Percentiles rank a stretch among this genome's conserved stretches.
These are phyloP conservation scores for Emys orbicularis DNA, from an alignment of 2,797 vertebrate genomes.

Conservation along the genomic window DNA sequence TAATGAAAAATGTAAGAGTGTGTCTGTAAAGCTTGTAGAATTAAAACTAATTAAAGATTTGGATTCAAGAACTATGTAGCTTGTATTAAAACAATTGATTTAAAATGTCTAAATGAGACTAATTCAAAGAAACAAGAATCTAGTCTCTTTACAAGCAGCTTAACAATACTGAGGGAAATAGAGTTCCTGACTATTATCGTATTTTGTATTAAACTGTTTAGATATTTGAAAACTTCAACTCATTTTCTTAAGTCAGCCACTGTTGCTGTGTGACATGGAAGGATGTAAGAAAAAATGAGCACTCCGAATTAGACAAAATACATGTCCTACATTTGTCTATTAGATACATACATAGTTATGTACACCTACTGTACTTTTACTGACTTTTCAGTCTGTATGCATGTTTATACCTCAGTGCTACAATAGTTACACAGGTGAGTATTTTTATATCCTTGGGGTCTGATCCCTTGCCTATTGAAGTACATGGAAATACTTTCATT, in stretches of 20 bases:
- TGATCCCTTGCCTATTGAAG: background rate
- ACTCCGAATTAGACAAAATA: background rate
- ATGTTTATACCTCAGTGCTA: background rate
- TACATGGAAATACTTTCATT: background rate
- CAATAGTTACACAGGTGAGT: background rate
- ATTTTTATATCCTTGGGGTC: background rate
- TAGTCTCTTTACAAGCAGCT: constrained; percentile 4
- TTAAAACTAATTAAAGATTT: constrained; percentile 57
- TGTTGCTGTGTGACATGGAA: background rate
- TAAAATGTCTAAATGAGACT: background rate
- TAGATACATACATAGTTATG: too few relatives aligned
- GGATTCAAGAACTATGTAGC: background rate
- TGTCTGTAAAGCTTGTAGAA: constrained; percentile 37
- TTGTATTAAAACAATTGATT: constrained; percentile 49
- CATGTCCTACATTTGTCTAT: background rate
- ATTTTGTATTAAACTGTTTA: background rate
- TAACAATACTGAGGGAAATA: constrained; percentile 16
- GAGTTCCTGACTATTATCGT: constrained; percentile 16
- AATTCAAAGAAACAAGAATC: constrained; percentile 34
- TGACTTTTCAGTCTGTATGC: background rate
- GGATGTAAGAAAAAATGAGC: background rate
- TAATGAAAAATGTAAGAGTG: constrained; percentile 37
- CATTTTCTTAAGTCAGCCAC: background rate
- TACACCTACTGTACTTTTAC: background rate
- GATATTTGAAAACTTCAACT: background rate